Evolutionary conservation across 2,888 invertebrate species (phyloP), one percentile per base, ranked within the genome.

Genomic region (Byasa hedistus): DNA sequence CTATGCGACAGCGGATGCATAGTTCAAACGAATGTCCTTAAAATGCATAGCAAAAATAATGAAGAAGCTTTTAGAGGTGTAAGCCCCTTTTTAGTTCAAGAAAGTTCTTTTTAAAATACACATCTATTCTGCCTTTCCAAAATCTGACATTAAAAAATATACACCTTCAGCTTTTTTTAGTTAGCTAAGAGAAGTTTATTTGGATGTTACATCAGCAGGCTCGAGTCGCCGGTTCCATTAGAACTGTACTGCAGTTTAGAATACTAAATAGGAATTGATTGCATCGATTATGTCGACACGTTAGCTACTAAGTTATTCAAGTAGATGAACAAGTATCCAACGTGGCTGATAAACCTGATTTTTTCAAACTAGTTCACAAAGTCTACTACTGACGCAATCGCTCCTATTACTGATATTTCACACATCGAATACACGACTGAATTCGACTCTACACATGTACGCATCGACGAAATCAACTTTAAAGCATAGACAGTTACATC

Each of bases 31-130:
- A 75, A 75, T 68, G 62, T 67, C 71, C 69, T 77, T 70, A 81
- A 83, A 86, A 81, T 80, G 79, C 81, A 72, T 87, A 86, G 86
- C 86, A 85, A 87, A 88, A 87, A 87, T 85, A 86, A 86, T 72
- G 44, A 77, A 77, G 75, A 84, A 83, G 76, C 76, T 70, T 70
- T 70, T 69, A 64, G 24, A 63, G 54, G 55, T 22, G 5, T 69
- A 68, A 71, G 61, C 64, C 66, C 66, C 70, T 61, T 64, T 72
- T 73, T 70, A 68, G 62, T 71, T 70, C 72, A 73, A 65, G 61
- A 72, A 61, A 51, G 58, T 63, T 59, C 59, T 51, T 68, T 61
- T 69, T 71, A 73, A 73, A 72, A 73, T 77, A 78, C 74, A 73
- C 5, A 27, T 68, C 73, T 75, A 72, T 69, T 75, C 69, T 66